Evolutionary conservation across 2,113 vertebrate genomes (phyloP).

Genomic region (Entelurus aequoreus): DNA sequence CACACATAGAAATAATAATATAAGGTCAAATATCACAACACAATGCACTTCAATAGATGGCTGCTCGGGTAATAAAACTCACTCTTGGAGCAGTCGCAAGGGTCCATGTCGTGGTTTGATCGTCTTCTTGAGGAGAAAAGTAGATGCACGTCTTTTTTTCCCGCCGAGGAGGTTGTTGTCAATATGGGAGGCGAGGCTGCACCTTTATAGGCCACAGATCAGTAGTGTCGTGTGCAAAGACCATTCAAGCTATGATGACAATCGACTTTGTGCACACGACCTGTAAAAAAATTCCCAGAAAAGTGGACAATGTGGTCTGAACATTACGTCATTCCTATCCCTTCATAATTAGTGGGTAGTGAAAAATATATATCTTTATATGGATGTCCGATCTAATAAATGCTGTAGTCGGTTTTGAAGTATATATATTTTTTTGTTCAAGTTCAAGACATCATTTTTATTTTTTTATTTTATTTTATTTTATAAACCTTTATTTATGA

Average conservation of each 20-base stretch:
- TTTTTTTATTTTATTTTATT: no score
- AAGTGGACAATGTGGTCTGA: background rate
- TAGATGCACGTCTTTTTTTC: fast-evolving
- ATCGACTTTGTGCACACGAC: constrained; percentile 53
- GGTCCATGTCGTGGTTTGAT: constrained; percentile 56
- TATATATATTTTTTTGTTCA: no score
- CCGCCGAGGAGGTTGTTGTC: constrained; percentile 1
- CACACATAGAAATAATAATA: background rate
- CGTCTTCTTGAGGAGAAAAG: background rate
- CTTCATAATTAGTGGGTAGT: no score
- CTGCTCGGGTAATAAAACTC: constrained; percentile 26
- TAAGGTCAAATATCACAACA: background rate
- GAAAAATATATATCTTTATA: no score
- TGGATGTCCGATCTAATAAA: no score
- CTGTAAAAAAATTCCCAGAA: background rate
- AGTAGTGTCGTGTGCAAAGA: constrained; percentile 63
- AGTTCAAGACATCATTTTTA: no score
- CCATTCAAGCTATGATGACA: constrained; percentile 13
- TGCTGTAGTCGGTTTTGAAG: no score
- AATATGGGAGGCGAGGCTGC: fast-evolving
- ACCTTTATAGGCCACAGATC: constrained; percentile 52
- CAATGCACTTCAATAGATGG: background rate
- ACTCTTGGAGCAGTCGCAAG: constrained; percentile 73
- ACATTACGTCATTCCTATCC: constrained; percentile 20
- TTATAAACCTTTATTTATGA: no score